Conservation (phyloP, 2,113 vertebrate species). For the Felis catus region DNA sequence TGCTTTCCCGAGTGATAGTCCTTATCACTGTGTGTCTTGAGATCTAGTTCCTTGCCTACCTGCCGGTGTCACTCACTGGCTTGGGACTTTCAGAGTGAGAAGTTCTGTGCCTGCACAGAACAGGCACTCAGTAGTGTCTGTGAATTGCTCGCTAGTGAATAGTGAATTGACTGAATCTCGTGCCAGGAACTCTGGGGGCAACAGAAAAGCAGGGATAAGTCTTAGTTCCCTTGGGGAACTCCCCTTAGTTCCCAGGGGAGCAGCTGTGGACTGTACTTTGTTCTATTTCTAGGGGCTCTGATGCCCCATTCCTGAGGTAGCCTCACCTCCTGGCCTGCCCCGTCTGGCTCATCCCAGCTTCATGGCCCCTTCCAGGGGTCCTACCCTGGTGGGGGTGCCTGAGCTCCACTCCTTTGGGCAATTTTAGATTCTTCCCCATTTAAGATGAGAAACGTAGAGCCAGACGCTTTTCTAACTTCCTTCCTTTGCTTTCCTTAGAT, state of each 20-base stretch:
- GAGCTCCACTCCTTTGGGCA: neutral
- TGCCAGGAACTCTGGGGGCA: neutral
- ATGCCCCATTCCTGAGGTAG: accelerated
- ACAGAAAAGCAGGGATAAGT: neutral
- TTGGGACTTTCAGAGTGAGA: neutral
- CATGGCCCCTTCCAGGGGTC: neutral
- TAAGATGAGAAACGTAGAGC: neutral
- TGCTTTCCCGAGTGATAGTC: neutral
- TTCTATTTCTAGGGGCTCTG: neutral
- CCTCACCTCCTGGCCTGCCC: neutral
- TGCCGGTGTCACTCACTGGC: neutral
- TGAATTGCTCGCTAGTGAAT: neutral
- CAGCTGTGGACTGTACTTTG: accelerated
- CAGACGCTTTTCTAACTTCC: neutral
- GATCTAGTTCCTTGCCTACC: neutral
- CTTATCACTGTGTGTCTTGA: neutral
- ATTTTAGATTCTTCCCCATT: neutral
- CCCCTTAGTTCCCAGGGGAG: too few species aligned
- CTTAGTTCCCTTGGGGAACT: neutral
- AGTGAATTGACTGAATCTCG: neutral
- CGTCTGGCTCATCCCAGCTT: neutral
- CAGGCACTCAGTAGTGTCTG: neutral
- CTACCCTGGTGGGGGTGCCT: neutral
- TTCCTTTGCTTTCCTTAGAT: neutral
- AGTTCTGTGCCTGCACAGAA: neutral